Evolutionary conservation across 1,140 invertebrate genomes (phyloP).

Genomic region (Tetramorium parvispinum): DNA sequence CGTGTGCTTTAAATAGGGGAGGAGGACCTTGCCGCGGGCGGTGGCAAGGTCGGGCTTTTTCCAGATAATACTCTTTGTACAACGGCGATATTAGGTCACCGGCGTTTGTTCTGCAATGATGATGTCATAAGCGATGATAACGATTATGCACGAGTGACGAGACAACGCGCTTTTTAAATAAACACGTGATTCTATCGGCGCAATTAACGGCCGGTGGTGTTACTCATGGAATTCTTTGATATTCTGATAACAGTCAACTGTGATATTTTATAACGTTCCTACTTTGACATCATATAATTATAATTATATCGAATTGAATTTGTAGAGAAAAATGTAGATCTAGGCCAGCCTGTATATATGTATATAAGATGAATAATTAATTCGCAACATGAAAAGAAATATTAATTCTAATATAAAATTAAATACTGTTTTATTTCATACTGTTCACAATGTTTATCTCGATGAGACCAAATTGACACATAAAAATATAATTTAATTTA

Average conservation of each 20-base stretch:
- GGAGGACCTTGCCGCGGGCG: background rate
- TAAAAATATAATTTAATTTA: background rate
- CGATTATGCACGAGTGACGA: constrained; percentile 46
- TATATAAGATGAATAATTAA: background rate
- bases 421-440: background rate
- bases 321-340: background rate
- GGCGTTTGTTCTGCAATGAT: constrained; percentile 59
- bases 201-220: constrained; percentile 42
- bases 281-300: constrained; percentile 26
- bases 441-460: background rate
- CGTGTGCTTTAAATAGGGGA: background rate
- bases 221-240: background rate
- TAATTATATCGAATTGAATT: constrained; percentile 7
- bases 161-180: constrained; percentile 26
- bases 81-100: constrained; percentile 49
- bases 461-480: background rate
- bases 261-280: constrained; percentile 9
- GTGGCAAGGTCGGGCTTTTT: constrained; percentile 10
- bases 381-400: background rate
- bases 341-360: background rate
- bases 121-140: constrained; percentile 35
- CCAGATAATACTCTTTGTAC: constrained; percentile 39
- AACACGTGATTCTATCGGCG: constrained; percentile 42
- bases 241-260: constrained; percentile 20
- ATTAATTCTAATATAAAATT: background rate